phyloP scores from a whole-genome alignment of 2,888 invertebrate genomes.

The Sussaba pulchella region DNA sequence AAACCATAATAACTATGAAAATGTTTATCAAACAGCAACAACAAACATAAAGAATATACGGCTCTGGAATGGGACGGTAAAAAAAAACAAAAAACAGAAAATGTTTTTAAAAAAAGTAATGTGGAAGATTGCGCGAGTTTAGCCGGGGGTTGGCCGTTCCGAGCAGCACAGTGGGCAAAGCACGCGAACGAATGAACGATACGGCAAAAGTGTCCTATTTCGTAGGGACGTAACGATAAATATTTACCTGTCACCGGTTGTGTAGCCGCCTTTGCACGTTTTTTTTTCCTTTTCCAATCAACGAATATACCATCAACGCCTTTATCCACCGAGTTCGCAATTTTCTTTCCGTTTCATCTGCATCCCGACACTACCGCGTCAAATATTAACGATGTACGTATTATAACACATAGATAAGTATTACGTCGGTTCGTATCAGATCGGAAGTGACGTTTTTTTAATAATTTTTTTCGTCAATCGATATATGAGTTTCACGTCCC shows the following conservation, averaged over 20 bases:
- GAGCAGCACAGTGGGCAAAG: conserved; percentile 47
- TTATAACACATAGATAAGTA: not conserved
- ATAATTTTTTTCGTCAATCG: conserved; percentile 14
- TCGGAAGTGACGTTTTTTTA: not conserved
- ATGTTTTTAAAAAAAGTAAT: conserved; percentile 3
- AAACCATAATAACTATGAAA: too few species aligned
- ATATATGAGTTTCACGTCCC: conserved; percentile 35
- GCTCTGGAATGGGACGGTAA: too few species aligned
- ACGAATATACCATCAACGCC: conserved; percentile 66
- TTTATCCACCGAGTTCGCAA: conserved; percentile 55
- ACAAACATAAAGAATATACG: too few species aligned
- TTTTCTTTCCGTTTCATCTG: conserved; percentile 1
- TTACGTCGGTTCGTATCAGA: too few species aligned
- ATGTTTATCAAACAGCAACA: too few species aligned
- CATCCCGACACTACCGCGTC: conserved; percentile 8
- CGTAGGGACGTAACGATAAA: conserved; percentile 71
- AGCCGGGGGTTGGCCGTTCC: conserved; percentile 12
- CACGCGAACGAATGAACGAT: conserved; percentile 20
- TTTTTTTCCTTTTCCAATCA: conserved; percentile 73
- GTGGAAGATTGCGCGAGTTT: conserved; percentile 24
- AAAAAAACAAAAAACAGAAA: conserved; percentile 32
- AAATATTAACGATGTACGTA: not conserved
- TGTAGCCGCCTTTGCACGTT: conserved; percentile 15
- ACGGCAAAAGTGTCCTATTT: conserved; percentile 56
- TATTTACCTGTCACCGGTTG: conserved; percentile 80